Conservation (phyloP, 2,888 invertebrate genomes). For the Hypercompe scribonia region DNA sequence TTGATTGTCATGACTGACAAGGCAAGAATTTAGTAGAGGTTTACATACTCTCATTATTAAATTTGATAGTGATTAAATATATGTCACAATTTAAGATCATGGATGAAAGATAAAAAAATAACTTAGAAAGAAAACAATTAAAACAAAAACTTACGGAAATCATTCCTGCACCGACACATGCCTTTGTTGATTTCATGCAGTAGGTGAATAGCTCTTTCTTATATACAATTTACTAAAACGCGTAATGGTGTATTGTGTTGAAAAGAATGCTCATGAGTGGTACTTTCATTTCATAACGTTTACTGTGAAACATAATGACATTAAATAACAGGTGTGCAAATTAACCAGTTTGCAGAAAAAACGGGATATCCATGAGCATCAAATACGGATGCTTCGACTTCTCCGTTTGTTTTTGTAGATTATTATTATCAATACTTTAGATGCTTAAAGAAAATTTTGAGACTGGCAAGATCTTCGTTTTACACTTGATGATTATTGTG, state of each 20-base stretch:
- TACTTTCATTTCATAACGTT: constrained; percentile 14
- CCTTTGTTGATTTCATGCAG: constrained; percentile 33
- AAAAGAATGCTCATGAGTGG: constrained; percentile 21
- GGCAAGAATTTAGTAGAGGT: neutral
- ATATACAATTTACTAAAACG: constrained; percentile 56
- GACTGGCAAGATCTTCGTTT: too few relatives aligned
- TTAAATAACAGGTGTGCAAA: neutral
- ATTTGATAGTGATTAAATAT: neutral
- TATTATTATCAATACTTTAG: too few relatives aligned
- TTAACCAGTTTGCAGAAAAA: neutral
- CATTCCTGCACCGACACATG: constrained; percentile 21
- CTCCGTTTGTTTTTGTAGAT: too few relatives aligned
- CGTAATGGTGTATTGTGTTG: constrained; percentile 51
- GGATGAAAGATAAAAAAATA: neutral
- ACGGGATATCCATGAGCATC: neutral
- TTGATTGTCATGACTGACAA: neutral
- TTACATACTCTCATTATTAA: neutral
- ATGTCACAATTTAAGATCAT: too few relatives aligned
- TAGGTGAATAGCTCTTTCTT: constrained; percentile 50
- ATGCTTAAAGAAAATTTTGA: too few relatives aligned
- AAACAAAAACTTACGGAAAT: constrained; percentile 17
- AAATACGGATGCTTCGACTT: neutral
- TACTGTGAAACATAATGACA: neutral
- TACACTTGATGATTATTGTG: too few relatives aligned
- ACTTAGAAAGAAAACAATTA: neutral